Evolutionary conservation across 2,797 vertebrate genomes (phyloP).

Genomic region (Podargus strigoides): DNA sequence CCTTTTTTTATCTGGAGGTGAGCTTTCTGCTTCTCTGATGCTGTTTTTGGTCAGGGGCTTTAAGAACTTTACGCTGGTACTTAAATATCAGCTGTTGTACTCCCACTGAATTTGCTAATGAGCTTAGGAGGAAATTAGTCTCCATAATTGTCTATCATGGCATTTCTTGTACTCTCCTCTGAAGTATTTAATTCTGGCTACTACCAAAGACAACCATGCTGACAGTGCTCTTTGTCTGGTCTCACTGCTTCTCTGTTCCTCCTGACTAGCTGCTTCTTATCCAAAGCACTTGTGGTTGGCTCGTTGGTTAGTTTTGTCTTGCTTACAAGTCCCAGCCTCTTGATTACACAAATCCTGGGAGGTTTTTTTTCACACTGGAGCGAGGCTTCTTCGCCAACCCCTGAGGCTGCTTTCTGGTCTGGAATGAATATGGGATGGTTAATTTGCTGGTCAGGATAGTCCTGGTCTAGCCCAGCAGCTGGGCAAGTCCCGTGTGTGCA

Average conservation of each 20-base stretch:
- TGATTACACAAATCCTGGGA: background rate
- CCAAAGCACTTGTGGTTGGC: constrained; percentile 30
- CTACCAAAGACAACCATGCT: background rate
- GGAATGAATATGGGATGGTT: background rate
- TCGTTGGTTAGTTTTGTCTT: constrained; percentile 6
- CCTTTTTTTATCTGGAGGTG: background rate
- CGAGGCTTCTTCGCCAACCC: background rate
- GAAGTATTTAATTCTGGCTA: background rate
- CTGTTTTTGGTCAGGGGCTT: background rate
- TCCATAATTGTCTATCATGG: background rate
- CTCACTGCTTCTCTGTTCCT: background rate
- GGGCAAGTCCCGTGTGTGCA: background rate
- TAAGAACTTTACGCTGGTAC: background rate
- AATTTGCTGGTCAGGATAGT: background rate
- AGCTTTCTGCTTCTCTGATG: background rate
- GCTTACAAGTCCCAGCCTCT: background rate
- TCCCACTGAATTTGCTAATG: background rate
- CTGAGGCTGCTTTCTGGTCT: background rate
- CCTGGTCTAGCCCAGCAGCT: background rate
- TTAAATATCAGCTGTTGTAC: background rate
- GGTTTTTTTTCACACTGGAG: background rate
- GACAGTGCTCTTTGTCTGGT: background rate
- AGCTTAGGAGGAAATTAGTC: background rate
- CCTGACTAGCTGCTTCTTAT: background rate
- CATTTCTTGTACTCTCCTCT: background rate